Percentiles rank a stretch among this genome's conserved stretches.
Evolutionary conservation across 1,140 invertebrate genomes (phyloP).

Genomic region (Platorchestia sp.): DNA sequence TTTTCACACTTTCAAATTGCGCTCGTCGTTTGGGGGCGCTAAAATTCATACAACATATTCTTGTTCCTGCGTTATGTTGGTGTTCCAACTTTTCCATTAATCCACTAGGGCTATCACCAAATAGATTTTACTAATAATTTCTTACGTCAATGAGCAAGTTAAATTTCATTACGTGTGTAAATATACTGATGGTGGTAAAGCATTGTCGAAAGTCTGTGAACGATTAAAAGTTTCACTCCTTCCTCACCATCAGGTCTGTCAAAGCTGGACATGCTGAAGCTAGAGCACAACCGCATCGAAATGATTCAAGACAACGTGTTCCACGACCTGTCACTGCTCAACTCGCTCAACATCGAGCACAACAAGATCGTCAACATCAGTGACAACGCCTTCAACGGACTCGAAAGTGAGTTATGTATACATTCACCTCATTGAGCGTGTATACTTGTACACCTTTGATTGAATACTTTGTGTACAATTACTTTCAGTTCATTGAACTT

Average conservation of each 20-base stretch:
- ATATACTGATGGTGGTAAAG: neutral
- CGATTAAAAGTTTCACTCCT: neutral
- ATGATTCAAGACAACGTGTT: slow-evolving; percentile 90
- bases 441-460: neutral
- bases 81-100: too few relatives aligned
- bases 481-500: neutral
- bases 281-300: slow-evolving; percentile 85
- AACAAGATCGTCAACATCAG: slow-evolving; percentile 88
- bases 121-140: neutral
- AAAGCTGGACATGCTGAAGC: slow-evolving; percentile 75
- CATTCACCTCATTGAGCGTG: neutral
- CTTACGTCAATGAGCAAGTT: neutral
- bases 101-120: too few relatives aligned
- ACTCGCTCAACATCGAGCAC: slow-evolving; percentile 81
- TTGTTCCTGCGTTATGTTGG: neutral
- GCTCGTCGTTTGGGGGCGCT: neutral
- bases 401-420: slow-evolving; percentile 71
- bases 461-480: neutral
- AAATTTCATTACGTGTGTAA: neutral
- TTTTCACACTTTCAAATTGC: neutral
- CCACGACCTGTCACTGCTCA: slow-evolving; percentile 82
- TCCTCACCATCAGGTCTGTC: slow-evolving; percentile 72
- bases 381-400: slow-evolving; percentile 88
- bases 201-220: neutral
- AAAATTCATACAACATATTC: neutral